Base-by-base conservation (phyloP, 64 coral and sea anemone species). In the Porites lutea region DNA sequence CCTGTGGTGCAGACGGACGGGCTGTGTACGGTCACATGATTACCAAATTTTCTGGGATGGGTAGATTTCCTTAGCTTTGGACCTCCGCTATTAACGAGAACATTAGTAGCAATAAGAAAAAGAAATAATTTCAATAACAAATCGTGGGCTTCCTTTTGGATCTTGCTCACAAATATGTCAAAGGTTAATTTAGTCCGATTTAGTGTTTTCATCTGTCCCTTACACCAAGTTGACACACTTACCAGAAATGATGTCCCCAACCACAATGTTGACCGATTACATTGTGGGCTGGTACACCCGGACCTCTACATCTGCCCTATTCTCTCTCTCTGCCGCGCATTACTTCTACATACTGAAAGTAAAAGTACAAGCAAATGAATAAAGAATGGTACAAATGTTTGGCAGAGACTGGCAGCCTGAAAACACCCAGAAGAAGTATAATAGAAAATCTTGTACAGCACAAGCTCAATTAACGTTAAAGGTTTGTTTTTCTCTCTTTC, bases 301-400 rank as follows among this genome's bases (percentile, higher is more conserved):
- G 20, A 71, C 20, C 68, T 71, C n/a, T n/a, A 23, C 68, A 71
- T 71, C 68, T 71, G 68, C 68, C 68, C 20, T 23, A n/a, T 8
- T 71, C 19, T 71, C 68, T 71, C 68, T 71, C 68, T 71, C 27
- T 37, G 68, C 68, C 68, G 68, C 0, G 22, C 68, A 71, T 71
- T 44, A 23, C 22, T 27, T 71, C 68, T 23, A 71, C 68, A 71
- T 71, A 71, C 68, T 27, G 13, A 23, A 71, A 71, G 68, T 4
- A 71, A 71, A 71, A 71, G 6, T n/a, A 71, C 22, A 71, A 71
- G 68, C 68, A 71, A 71, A 71, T 71, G 68, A 71, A 23, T 71
- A 71, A 71, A 71, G 68, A 71, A 71, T 71, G 68, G 68, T 71
- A 71, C 68, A 71, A 71, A 71, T 71, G 68, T 71, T 71, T 71